Conservation (phyloP, 2,888 invertebrate genomes). For the Thecocarcelia acutangulata region DNA sequence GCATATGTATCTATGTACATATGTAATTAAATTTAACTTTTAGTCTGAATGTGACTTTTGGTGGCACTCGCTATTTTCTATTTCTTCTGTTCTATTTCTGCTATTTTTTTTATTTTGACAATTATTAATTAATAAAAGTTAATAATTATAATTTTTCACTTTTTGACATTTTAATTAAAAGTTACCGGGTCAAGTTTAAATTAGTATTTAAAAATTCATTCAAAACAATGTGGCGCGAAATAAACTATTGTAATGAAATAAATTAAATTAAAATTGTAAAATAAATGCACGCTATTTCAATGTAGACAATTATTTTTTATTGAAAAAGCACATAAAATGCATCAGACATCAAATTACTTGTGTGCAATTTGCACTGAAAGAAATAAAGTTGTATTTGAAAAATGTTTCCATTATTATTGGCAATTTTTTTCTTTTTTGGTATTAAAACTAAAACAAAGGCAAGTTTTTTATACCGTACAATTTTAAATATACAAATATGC, state of each 20-base stretch:
- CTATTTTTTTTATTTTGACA: neutral
- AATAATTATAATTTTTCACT: conserved; percentile 39
- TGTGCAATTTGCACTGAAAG: conserved; percentile 25
- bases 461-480: no score
- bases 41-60: neutral
- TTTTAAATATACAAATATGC: no score
- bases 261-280: conserved; percentile 46
- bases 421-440: no score
- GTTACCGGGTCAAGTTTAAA: conserved; percentile 68
- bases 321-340: conserved; percentile 9
- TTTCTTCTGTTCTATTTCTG: conserved; percentile 18
- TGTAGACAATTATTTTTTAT: conserved; percentile 2
- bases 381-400: neutral
- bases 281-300: conserved; percentile 43
- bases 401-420: no score
- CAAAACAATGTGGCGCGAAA: conserved; percentile 44
- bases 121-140: neutral
- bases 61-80: neutral
- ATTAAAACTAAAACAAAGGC: no score
- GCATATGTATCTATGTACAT: no score
- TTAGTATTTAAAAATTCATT: neutral
- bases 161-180: conserved; percentile 67
- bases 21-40: neutral
- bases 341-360: conserved; percentile 20
- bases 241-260: conserved; percentile 26